These are phyloP conservation scores for Trachelus stipa DNA, from an alignment of 2,888 invertebrate genomes.

Conservation along the genomic window DNA sequence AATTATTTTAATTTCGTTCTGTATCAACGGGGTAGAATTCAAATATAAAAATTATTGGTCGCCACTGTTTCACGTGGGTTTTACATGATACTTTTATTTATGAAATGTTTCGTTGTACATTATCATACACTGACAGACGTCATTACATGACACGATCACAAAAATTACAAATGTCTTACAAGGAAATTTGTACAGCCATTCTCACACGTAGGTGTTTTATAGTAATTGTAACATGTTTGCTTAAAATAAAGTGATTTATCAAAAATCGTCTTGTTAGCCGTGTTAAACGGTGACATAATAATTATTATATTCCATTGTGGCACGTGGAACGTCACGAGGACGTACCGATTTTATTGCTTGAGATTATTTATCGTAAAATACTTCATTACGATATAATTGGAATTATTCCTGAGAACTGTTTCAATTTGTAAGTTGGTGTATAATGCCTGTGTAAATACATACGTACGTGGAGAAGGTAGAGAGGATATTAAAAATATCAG, in stretches of 20 bases:
- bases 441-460: background rate
- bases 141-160: slow-evolving; percentile 12
- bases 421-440: background rate
- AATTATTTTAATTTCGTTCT: background rate
- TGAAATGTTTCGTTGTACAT: background rate
- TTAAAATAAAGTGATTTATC: background rate
- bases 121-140: background rate
- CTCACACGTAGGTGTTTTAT: slow-evolving; percentile 10
- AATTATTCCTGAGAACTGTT: background rate
- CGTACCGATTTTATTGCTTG: background rate
- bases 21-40: background rate
- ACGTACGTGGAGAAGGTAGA: background rate
- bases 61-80: background rate
- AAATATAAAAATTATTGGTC: background rate
- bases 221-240: background rate
- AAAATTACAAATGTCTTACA: slow-evolving; percentile 28
- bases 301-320: background rate
- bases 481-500: background rate
- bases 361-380: background rate
- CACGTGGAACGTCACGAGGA: background rate
- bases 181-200: slow-evolving; percentile 28
- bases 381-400: background rate
- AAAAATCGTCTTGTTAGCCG: background rate
- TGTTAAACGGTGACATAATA: background rate
- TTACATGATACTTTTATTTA: background rate